Evolutionary conservation across 2,888 invertebrate species (phyloP).

Genomic region (Trichogramma dendrolimi): DNA sequence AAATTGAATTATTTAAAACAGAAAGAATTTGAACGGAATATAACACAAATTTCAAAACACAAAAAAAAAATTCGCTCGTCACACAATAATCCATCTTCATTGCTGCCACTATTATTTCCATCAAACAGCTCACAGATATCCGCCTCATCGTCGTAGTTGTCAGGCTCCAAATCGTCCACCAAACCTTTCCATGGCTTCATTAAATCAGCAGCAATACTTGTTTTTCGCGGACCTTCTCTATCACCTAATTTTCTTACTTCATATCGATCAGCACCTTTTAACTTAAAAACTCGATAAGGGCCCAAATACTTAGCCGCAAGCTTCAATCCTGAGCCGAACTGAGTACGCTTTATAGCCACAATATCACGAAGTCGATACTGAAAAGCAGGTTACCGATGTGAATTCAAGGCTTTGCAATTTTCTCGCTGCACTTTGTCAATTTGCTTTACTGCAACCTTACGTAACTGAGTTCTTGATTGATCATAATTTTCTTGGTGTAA

Average conservation of each 20-base stretch:
- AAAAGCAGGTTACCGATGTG: constrained; percentile 18
- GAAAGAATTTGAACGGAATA: no score
- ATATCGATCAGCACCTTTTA: constrained; percentile 39
- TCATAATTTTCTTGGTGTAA: background rate
- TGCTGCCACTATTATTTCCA: background rate
- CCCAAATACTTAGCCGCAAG: constrained; percentile 25
- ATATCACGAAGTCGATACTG: constrained; percentile 24
- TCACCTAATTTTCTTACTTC: constrained; percentile 20
- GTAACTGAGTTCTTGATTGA: background rate
- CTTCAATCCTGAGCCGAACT: constrained; percentile 26
- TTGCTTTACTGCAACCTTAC: background rate
- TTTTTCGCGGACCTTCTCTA: background rate
- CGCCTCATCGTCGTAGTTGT: background rate
- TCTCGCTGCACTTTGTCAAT: constrained; percentile 1
- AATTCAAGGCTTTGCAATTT: constrained; percentile 26
- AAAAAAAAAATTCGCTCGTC: no score
- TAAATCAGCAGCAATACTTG: background rate
- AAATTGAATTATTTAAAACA: no score
- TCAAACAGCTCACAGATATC: no score
- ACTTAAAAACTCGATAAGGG: constrained; percentile 26
- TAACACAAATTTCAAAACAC: no score
- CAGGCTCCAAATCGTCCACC: background rate
- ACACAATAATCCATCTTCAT: background rate
- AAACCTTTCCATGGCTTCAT: constrained; percentile 7
- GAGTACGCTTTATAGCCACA: constrained; percentile 27